Conservation (phyloP, 2,113 vertebrate genomes). For the Urocolius indicus region DNA sequence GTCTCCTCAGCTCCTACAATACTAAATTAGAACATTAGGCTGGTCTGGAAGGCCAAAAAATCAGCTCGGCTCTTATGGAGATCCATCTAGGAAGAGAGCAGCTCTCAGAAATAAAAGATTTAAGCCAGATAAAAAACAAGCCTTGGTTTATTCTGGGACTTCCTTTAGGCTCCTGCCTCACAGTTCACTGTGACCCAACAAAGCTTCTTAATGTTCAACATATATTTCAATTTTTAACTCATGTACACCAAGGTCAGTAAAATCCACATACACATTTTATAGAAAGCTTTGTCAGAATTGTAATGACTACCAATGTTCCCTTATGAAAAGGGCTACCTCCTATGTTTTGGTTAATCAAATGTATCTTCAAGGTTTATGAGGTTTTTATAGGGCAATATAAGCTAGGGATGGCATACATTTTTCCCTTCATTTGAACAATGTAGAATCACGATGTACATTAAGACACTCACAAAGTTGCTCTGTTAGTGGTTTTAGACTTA, state of each 20-base stretch:
- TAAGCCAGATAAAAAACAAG: background rate
- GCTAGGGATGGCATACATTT: background rate
- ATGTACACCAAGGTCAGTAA: background rate
- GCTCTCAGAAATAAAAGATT: background rate
- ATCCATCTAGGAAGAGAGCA: background rate
- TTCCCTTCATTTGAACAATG: background rate
- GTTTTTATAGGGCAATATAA: background rate
- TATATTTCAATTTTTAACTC: background rate
- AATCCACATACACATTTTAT: background rate
- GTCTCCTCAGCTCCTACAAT: background rate
- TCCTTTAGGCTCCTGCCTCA: background rate
- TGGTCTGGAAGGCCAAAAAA: background rate
- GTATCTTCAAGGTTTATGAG: background rate
- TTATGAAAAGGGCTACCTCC: background rate
- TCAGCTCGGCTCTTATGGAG: background rate
- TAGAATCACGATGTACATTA: accelerated
- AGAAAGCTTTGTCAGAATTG: background rate
- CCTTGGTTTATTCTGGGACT: background rate
- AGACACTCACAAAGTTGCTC: background rate
- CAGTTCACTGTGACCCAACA: background rate
- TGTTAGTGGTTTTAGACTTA: background rate
- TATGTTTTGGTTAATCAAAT: background rate
- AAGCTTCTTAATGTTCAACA: background rate
- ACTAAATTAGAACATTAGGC: background rate
- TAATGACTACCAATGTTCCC: background rate